Evolutionary conservation across 2,113 vertebrate genomes (phyloP), one percentile per base, ranked within the genome.

Genomic region (Gracilinanus agilis): DNA sequence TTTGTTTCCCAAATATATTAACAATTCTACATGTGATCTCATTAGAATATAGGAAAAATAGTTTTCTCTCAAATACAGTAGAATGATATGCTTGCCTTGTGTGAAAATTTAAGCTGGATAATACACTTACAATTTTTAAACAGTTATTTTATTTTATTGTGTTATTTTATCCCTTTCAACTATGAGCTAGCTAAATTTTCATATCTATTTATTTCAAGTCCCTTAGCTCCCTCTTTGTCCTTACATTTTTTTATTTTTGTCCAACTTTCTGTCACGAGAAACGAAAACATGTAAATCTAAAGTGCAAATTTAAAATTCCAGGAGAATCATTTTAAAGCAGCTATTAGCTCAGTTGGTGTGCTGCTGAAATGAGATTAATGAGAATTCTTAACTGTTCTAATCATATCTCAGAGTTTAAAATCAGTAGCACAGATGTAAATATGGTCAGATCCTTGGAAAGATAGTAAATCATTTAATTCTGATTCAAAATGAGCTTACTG

Each of bases 191-290:
- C n/a, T 93, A 44, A 53, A 83, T 92, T 96, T 96, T 88, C 91
- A 97, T 95, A 96, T 94, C 54, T 96, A 53, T 24, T 96, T 96
- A 91, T 0, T 90, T 58, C 96, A 96, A 95, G 34, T 94, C 93
- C 92, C 94, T 95, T 92, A 9, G 58, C 53, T 91, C 91, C 3
- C 56, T 89, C 58, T 96, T 54, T 55, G 53, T 27, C 92, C 34
- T 92, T 58, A 56, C 58, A 90, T 95, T 92, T 97, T 95, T 96
- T 91, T 88, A 89, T 92, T 3, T 10, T 3, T 94, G 96, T 96
- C 94, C 21, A 91, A 88, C 34, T 34, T 97, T 89, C 95, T 96
- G 92, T 96, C 91, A 94, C 24, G 4, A 90, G 88, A 56, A 95
- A 97, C 88, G 67, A 96, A 92, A 95, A 61, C 88, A 75, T 90